A percentile compares a stretch with the other conserved stretches of the same genome.
Conservation (phyloP, 2,113 vertebrate genomes). For the Cyrtonyx montezumae region DNA sequence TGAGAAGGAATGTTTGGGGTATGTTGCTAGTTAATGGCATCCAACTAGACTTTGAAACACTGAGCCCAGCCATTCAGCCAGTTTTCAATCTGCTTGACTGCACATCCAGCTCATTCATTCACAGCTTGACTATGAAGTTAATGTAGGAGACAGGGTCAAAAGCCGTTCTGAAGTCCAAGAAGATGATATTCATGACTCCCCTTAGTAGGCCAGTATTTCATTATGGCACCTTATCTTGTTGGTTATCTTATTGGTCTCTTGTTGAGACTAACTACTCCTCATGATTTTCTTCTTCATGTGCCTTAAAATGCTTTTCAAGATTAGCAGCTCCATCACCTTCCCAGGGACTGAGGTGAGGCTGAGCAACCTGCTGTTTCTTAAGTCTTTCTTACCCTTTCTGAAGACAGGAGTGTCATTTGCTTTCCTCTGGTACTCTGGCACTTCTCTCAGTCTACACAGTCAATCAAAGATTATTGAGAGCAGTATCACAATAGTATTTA, state of each 20-base stretch:
- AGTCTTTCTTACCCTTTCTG: background rate
- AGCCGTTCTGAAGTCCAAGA: background rate
- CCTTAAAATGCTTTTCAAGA: background rate
- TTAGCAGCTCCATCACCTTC: background rate
- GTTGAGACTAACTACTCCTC: background rate
- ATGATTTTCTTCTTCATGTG: background rate
- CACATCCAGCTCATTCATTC: background rate
- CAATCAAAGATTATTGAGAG: background rate
- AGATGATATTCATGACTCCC: background rate
- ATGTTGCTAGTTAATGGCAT: background rate
- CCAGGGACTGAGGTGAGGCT: background rate
- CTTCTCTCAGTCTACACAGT: background rate
- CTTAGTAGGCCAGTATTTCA: background rate
- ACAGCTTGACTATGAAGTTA: background rate
- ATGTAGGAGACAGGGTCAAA: background rate
- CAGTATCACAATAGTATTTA: background rate
- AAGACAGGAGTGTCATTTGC: background rate
- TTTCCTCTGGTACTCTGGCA: background rate
- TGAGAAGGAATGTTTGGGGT: too few relatives aligned
- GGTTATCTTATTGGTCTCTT: too few relatives aligned
- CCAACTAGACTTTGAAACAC: background rate
- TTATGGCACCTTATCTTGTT: background rate
- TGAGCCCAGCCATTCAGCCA: background rate
- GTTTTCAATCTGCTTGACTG: background rate
- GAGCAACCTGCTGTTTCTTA: background rate